Evolutionary conservation across 1,140 invertebrate genomes (phyloP), one percentile per base, ranked within the genome.

Genomic region (Babylonia areolata): DNA sequence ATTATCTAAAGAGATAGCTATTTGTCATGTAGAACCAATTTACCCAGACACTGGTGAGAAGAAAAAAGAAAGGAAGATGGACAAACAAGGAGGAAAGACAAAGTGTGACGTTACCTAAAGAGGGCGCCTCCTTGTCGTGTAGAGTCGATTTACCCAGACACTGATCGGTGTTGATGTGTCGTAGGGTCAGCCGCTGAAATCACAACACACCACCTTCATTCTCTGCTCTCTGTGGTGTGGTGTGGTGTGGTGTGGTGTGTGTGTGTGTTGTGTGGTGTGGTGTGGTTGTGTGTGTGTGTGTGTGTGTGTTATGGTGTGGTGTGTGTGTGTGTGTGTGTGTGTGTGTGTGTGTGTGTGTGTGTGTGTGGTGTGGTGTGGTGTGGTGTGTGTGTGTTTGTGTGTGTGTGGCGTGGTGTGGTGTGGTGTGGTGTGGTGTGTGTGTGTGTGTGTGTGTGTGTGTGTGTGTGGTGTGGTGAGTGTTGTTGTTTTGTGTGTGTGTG

Each of bases 91-190:
- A 77, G n/a, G n/a, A 31, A 28, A 39, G 2, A 35, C 23, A 9
- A 17, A 2, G 11, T 12, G 6, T 15, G 28, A 69, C 37, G 75
- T 83, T 86, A 94, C 93, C 91, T 87, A 94, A 90, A 54, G 90
- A 88, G 15, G 93, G 93, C 33, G 90, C 85, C 86, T 93, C 93
- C 83, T 90, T 90, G 71, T 93, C 92, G 31, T 88, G 81, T 20
- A 89, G 88, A 31, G 73, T 58, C 2, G 92, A 85, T 81, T 90
- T 92, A 78, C 92, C 93, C 54, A 94, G 88, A 90, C 93, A 94
- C 86, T 92, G 91, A 80, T 93, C 93, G 85, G 92, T 93, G 86
- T 93, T 92, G 0, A 92, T 88, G 89, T 94, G 93, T 46, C 90
- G 90, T 20, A 94, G 54, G 78, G 90, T 87, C 46, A 88, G 89